Evolutionary conservation across 30 jellyfish, hydroid and myxozoan species (phyloP).

Genomic region (Nemopilema nomurai): DNA sequence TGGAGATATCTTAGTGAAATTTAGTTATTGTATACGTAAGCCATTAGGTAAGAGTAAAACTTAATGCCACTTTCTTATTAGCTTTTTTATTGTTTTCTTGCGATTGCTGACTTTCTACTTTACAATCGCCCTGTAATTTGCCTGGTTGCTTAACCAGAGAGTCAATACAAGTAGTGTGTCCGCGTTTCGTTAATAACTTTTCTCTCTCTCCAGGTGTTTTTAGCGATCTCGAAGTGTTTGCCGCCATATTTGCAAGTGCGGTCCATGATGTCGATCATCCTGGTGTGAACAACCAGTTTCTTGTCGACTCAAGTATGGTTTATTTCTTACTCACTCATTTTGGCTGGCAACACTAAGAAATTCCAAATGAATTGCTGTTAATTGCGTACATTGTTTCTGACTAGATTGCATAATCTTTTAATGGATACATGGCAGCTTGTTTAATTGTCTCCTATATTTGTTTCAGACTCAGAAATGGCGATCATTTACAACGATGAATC

Average conservation of each 20-base stretch:
- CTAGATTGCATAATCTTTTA: too few species aligned
- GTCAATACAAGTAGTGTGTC: too few species aligned
- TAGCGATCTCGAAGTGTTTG: conserved; percentile 86
- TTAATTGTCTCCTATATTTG: not conserved
- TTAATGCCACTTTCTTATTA: too few species aligned
- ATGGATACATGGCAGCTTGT: not conserved
- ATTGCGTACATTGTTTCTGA: too few species aligned
- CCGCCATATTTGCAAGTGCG: conserved; percentile 96
- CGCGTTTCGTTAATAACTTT: too few species aligned
- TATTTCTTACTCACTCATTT: not conserved
- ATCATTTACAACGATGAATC: conserved; percentile 94
- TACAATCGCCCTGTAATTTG: too few species aligned
- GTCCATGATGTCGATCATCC: conserved; percentile 99
- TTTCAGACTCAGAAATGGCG: conserved; percentile 95
- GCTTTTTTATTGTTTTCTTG: too few species aligned
- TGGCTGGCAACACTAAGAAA: not conserved
- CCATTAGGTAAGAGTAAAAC: too few species aligned
- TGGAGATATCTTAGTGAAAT: too few species aligned
- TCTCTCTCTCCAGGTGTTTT: conserved; percentile 79
- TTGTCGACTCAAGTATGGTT: conserved; percentile 89
- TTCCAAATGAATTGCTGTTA: not conserved
- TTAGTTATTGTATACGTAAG: too few species aligned
- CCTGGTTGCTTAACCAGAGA: too few species aligned
- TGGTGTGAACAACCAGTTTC: conserved; percentile 95
- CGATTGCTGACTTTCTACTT: too few species aligned